Conservation (phyloP, 2,797 vertebrate genomes). For the Chaetophractus vellerosus region DNA sequence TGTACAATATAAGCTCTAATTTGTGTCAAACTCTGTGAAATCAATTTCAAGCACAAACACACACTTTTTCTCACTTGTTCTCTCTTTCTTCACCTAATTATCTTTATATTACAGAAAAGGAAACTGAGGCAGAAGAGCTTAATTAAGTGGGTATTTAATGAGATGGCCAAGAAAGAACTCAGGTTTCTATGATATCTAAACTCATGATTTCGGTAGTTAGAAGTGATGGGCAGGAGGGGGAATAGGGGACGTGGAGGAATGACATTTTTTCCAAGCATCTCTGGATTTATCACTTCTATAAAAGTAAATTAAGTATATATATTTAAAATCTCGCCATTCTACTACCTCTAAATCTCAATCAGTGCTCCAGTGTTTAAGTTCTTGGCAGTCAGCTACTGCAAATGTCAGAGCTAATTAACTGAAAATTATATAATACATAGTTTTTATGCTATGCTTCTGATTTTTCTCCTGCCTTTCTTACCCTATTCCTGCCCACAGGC, state of each 20-base stretch:
- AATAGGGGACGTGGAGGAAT: neutral
- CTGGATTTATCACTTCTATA: neutral
- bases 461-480: constrained; percentile 1
- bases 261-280: neutral
- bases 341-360: neutral
- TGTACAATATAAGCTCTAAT: neutral
- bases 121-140: neutral
- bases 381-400: neutral
- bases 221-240: neutral
- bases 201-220: neutral
- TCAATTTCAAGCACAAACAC: neutral
- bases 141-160: neutral
- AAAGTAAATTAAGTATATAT: neutral
- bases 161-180: constrained; percentile 24
- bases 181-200: neutral
- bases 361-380: neutral
- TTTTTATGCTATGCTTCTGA: neutral
- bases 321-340: neutral
- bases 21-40: neutral
- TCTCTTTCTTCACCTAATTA: neutral
- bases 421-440: neutral
- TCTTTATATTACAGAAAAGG: constrained; percentile 38
- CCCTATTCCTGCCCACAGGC: neutral
- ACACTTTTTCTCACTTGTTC: neutral
- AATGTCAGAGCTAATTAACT: neutral